phyloP scores from a whole-genome alignment of 2,113 vertebrate genomes.

The Dasypus novemcinctus region DNA sequence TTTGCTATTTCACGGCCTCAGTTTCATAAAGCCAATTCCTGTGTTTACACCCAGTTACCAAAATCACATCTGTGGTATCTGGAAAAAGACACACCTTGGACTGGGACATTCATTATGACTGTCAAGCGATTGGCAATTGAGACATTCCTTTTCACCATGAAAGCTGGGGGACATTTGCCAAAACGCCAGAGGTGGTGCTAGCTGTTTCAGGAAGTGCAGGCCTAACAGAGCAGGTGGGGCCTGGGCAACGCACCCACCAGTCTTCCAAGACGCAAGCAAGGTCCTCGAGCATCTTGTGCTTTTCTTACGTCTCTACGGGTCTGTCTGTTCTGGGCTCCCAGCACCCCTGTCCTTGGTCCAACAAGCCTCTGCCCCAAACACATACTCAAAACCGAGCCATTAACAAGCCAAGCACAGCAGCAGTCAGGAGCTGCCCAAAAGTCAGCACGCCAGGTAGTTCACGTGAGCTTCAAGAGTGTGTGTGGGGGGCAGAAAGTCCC shows the following conservation, averaged over 20 bases:
- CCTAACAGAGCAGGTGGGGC: rapidly evolving
- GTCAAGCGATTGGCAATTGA: neutral
- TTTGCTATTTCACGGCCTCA: no score
- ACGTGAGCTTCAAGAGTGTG: rapidly evolving
- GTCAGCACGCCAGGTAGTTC: rapidly evolving
- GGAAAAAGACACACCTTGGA: neutral
- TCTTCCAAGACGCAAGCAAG: neutral
- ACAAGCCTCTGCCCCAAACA: neutral
- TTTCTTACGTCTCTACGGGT: neutral
- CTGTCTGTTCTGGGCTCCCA: neutral
- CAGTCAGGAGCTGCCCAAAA: neutral
- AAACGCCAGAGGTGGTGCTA: no score
- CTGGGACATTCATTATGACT: rapidly evolving
- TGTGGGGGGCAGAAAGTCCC: rapidly evolving
- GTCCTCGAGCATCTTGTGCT: rapidly evolving
- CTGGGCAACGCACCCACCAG: neutral
- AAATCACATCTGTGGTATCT: no score
- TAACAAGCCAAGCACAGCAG: neutral
- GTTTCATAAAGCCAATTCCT: neutral
- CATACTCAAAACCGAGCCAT: neutral
- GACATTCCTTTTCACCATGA: neutral
- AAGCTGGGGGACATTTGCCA: neutral
- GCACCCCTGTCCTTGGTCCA: neutral
- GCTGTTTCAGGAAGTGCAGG: neutral
- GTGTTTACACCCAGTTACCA: neutral